Conservation (phyloP, 2,888 invertebrate genomes). For the Polyommatus icarus region DNA sequence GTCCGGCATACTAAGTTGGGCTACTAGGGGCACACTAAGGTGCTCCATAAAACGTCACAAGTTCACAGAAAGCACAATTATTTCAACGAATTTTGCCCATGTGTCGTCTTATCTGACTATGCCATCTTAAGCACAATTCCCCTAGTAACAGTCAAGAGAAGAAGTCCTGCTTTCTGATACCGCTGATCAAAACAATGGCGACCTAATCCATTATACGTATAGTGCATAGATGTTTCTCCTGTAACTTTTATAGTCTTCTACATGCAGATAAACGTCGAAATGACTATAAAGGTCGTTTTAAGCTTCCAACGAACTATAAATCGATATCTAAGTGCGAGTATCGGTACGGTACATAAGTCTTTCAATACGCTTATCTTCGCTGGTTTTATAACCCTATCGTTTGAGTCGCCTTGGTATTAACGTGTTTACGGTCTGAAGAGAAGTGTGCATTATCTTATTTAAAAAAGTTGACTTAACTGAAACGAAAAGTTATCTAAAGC, state of each 20-base stretch:
- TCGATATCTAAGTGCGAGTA: background rate
- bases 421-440: background rate
- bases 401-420: background rate
- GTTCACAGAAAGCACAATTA: too few relatives aligned
- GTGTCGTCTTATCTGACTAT: too few relatives aligned
- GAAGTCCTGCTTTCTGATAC: background rate
- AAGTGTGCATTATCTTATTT: background rate
- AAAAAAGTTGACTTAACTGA: background rate
- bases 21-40: too few relatives aligned
- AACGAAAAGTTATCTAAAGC: conserved; percentile 9
- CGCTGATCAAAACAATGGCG: background rate
- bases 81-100: too few relatives aligned
- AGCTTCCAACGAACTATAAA: conserved; percentile 4
- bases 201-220: background rate
- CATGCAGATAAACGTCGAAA: background rate
- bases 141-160: too few relatives aligned
- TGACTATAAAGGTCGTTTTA: conserved; percentile 1
- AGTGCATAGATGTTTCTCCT: background rate
- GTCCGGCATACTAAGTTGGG: too few relatives aligned
- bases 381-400: background rate
- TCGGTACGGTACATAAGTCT: background rate
- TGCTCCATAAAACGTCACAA: too few relatives aligned
- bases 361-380: background rate
- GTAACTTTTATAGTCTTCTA: background rate
- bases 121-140: too few relatives aligned